These are phyloP conservation scores for Proteles cristata DNA, from an alignment of 2,113 vertebrate species.

Conservation along the genomic window DNA sequence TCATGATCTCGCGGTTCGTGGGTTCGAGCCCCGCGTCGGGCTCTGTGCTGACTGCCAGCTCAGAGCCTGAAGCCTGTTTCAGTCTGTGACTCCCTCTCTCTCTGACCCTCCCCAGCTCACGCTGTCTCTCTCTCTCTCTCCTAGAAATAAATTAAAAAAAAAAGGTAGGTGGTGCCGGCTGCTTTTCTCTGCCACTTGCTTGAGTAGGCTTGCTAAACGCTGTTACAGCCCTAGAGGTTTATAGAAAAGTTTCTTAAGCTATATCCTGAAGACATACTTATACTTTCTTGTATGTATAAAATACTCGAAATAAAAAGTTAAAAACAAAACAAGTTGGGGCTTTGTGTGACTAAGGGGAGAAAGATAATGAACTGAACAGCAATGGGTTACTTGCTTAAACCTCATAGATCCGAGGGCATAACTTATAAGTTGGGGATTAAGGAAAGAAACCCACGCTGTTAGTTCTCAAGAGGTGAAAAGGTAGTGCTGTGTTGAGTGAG, in stretches of 20 bases:
- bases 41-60: too few species aligned
- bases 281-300: neutral
- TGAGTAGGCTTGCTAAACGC: neutral
- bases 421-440: accelerated
- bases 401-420: neutral
- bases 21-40: too few species aligned
- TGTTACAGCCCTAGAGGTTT: neutral
- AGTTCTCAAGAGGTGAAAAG: neutral
- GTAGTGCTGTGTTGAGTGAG: neutral
- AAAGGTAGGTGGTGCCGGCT: too few species aligned
- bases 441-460: neutral
- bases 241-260: neutral
- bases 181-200: neutral
- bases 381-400: accelerated
- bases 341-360: neutral
- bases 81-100: too few species aligned
- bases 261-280: neutral
- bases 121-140: too few species aligned
- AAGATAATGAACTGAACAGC: neutral
- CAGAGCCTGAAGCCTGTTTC: too few species aligned
- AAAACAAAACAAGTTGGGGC: neutral
- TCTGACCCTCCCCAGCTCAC: too few species aligned
- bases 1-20: too few species aligned
- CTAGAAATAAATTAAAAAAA: too few species aligned
- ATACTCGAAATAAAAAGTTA: neutral